These are phyloP conservation scores for Mylabris sibirica DNA, from an alignment of 2,888 invertebrate genomes.

Conservation along the genomic window DNA sequence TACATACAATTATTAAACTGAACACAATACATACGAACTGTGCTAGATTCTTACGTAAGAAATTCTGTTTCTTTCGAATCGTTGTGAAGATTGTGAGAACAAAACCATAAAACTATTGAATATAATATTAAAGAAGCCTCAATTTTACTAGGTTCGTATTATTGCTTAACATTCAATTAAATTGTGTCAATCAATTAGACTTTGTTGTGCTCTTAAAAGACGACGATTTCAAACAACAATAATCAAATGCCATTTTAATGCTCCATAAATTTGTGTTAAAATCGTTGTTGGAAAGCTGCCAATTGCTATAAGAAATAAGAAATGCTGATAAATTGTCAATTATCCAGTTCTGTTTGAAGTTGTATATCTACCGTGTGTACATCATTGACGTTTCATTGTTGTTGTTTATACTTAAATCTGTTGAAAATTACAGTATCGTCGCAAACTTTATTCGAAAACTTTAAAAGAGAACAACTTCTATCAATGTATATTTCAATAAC, in stretches of 20 bases:
- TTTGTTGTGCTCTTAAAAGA: background rate
- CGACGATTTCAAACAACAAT: background rate
- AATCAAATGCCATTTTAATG: background rate
- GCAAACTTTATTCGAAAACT: too few species aligned
- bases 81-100: background rate
- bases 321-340: background rate
- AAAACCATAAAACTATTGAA: background rate
- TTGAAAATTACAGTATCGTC: too few species aligned
- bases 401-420: too few species aligned
- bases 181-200: background rate
- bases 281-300: background rate
- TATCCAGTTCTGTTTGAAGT: background rate
- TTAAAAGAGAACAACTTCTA: too few species aligned
- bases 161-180: background rate
- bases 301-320: background rate
- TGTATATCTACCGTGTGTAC: background rate
- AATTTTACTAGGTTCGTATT: background rate
- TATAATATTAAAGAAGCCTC: background rate
- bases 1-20: background rate
- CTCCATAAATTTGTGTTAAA: background rate
- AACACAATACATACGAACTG: background rate
- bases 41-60: conserved; percentile 5
- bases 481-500: too few species aligned
- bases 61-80: background rate
- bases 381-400: too few species aligned